These are phyloP conservation scores for Phrynocephalus versicolor DNA, from an alignment of 2,113 vertebrate genomes.

Conservation along the genomic window DNA sequence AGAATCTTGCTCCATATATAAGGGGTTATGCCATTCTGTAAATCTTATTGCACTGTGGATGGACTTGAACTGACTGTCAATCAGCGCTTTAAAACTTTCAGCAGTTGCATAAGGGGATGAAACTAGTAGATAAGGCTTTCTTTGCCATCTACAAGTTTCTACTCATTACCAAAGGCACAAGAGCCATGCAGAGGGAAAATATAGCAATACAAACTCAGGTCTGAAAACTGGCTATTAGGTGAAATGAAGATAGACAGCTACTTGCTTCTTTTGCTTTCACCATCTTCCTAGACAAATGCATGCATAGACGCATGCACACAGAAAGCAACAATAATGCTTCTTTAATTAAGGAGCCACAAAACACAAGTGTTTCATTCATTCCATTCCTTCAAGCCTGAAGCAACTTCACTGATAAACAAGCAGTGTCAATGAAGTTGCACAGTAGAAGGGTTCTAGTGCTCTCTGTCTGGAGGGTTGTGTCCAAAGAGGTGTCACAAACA, in stretches of 20 bases:
- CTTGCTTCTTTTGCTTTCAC: background rate
- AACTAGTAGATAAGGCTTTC: background rate
- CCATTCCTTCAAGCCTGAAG: constrained; percentile 14
- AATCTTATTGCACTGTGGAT: background rate
- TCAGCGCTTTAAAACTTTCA: background rate
- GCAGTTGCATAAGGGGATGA: background rate
- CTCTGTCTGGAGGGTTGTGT: background rate
- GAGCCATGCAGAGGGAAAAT: background rate
- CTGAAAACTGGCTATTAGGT: background rate
- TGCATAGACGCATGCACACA: background rate
- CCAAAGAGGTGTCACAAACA: constrained; percentile 20
- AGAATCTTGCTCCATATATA: too few relatives aligned
- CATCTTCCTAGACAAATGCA: background rate
- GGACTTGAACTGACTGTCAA: background rate
- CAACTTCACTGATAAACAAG: constrained; percentile 16
- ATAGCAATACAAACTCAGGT: background rate
- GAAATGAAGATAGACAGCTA: background rate
- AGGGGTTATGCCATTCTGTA: background rate
- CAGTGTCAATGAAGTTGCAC: background rate
- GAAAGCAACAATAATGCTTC: background rate
- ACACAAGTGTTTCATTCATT: background rate
- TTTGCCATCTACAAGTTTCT: background rate
- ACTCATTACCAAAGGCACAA: background rate
- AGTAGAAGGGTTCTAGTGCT: constrained; percentile 6
- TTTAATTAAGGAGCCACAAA: background rate